Evolutionary conservation across 2,113 vertebrate species (phyloP).

Genomic region (Campylomormyrus tamandua): DNA sequence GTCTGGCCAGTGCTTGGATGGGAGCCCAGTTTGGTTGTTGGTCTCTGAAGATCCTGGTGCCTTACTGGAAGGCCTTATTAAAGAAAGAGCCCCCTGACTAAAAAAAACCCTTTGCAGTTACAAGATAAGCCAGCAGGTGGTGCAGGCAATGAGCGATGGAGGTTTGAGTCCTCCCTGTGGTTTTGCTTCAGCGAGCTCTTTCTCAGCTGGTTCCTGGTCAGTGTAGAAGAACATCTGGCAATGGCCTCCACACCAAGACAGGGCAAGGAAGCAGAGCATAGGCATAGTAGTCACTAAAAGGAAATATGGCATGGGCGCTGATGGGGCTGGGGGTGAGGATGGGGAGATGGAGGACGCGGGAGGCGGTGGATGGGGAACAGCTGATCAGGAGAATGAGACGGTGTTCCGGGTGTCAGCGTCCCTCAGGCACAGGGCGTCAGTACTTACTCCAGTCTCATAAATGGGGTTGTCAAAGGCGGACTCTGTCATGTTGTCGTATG

Average conservation of each 20-base stretch:
- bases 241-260: neutral
- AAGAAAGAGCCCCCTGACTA: neutral
- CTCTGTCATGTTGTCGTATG: conserved; percentile 88
- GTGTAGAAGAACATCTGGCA: neutral
- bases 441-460: conserved; percentile 93
- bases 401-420: conserved; percentile 61
- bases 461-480: conserved; percentile 89
- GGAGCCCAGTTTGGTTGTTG: too few relatives aligned
- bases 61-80: too few relatives aligned
- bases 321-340: neutral
- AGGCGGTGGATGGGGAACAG: neutral
- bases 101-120: neutral
- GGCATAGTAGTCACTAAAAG: neutral
- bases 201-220: neutral
- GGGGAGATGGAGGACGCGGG: conserved; percentile 30
- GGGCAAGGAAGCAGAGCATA: neutral
- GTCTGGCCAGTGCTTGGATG: too few relatives aligned
- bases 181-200: neutral
- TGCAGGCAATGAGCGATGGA: neutral
- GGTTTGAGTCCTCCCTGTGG: neutral
- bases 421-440: conserved; percentile 52
- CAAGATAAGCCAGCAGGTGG: neutral
- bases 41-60: too few relatives aligned
- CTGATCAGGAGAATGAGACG: conserved; percentile 60
- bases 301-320: neutral